Evolutionary conservation across 2,888 invertebrate genomes (phyloP), one percentile per base, ranked within the genome.

Genomic region (Timema podura): DNA sequence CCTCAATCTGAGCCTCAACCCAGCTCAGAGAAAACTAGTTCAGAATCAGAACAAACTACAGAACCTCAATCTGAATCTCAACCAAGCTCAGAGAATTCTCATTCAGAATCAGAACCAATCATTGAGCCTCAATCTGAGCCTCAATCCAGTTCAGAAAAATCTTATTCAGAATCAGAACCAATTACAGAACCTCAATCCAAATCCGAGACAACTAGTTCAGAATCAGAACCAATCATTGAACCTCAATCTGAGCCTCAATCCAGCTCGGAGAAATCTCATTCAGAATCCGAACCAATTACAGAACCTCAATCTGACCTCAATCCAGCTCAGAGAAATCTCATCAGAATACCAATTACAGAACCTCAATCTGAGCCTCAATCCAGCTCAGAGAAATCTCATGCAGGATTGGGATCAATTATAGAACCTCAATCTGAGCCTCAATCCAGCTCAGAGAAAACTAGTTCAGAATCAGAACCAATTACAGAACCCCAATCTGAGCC

Each of bases 21-120:
- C 2, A 70, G 45, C 46, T 68, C 72, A 30, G 73, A 74, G 49
- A n/a, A 76, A 76, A 69, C 75, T 5, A 68, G 72, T 51, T 13
- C 81, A 0, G 77, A 78, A 73, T 75, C 79, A 7, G 76, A 76
- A 69, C 73, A 75, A 16, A 51, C 69, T 64, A 49, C 75, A 30
- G 74, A 75, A 68, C 73, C 73, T 68, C 10, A 46, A 57, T 57
- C 44, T 30, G 54, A 13, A 67, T 57, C 59, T 5, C 64, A 9
- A 10, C 48, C 16, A 11, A 46, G 10, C 46, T 16, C 48, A 13
- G 9, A 45, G 8, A 16, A 8, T 11, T 7, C 16, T 30, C 13
- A n/a, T 51, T 68, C 75, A 13, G 75, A 75, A 70, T 74, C 73
- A 0, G 75, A 76, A 72, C 74, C 75, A 64, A 71, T 69, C 64